phyloP scores from a whole-genome alignment of 2,113 vertebrate species.

The Hemiprocne comata region DNA sequence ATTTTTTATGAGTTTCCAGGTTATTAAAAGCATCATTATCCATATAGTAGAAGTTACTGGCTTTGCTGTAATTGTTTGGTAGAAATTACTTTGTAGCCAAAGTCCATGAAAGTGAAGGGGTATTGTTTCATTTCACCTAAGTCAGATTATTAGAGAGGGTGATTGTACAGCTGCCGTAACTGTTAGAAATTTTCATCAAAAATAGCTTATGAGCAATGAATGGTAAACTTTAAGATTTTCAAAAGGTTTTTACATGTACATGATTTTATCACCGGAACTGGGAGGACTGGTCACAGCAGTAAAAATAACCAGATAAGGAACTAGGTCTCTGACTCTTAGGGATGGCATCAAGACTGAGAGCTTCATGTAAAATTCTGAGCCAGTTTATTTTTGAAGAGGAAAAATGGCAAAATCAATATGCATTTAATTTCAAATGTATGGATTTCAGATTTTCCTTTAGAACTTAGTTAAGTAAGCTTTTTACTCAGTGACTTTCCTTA shows the following conservation, averaged over 20 bases:
- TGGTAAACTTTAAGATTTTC: not conserved
- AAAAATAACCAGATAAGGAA: not conserved
- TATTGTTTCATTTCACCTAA: not conserved
- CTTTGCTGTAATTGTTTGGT: not conserved
- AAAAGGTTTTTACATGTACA: not conserved
- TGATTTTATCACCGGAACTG: not conserved
- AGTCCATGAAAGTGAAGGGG: rapidly evolving
- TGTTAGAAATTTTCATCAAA: not conserved
- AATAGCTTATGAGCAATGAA: not conserved
- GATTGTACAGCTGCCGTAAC: not conserved
- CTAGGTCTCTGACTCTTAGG: not conserved
- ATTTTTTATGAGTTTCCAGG: not conserved
- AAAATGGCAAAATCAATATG: conserved; percentile 34
- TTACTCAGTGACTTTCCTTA: not conserved
- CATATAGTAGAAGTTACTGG: not conserved
- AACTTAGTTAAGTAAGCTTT: not conserved
- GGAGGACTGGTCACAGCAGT: not conserved
- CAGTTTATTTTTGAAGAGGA: conserved; percentile 26
- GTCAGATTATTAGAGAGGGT: not conserved
- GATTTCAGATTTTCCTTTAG: conserved; percentile 34
- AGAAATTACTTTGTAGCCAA: not conserved
- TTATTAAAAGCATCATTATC: not conserved
- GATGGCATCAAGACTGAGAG: not conserved
- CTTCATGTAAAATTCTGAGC: not conserved
- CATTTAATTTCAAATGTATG: conserved; percentile 35